Evolutionary conservation across 1,140 invertebrate species (phyloP), one percentile per base, ranked within the genome.

Genomic region (Vanessa atalanta): DNA sequence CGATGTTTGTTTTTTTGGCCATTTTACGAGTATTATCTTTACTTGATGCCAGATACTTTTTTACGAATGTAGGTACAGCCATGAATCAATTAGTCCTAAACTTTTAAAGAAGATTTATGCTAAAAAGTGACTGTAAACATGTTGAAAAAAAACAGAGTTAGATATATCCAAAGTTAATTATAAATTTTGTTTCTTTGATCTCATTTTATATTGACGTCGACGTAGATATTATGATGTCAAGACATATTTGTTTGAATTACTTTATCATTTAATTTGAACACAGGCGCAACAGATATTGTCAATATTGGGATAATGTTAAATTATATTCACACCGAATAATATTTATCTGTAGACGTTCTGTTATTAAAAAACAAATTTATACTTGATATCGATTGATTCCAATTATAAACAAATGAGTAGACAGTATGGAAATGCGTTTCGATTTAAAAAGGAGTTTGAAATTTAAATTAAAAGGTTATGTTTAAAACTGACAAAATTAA

Each of bases 151-250:
- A n/a, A 15, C 57, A 61, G 26, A 60, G 20, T 20, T 20, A 20
- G 57, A 11, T 31, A 60, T 31, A n/a, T 12, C 23, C 12, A 37
- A 60, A 37, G 23, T 61, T 61, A 37, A 4, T 6, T 7, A 37
- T 26, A 61, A 61, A 61, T 37, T 23, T 57, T 14, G 5, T 53
- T 43, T 47, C 70, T 71, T 71, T 71, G 70, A 71, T 71, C 61
- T 71, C 70, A 14, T 20, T 48, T 31, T 47, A 5, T 48, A 9
- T 48, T 65, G 26, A 65, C 47, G 47, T 50, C 15, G 65, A 12
- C 55, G 47, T 48, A 6, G 20, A 23, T 26, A 51, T 26, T 26
- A 31, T 9, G 14, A 61, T 61, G 15, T 15, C 5, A 15, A 61
- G 5, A 37, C 13, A 53, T 26, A 31, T 14, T 61, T 57, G 9